phyloP scores from a whole-genome alignment of 64 coral and sea anemone genomes.

The Orbicella faveolata region DNA sequence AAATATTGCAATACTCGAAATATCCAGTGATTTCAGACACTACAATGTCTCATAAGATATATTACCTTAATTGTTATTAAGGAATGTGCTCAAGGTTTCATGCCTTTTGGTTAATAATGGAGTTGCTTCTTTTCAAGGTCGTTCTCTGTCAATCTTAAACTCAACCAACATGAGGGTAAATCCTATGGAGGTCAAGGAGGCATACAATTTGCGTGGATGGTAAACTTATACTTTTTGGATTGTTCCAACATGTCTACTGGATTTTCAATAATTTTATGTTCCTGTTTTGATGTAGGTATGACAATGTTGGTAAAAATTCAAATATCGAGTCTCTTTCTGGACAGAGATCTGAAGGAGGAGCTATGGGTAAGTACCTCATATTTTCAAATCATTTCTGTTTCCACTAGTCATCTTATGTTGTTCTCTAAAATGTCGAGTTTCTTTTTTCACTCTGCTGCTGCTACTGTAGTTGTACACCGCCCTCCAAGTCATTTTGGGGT shows the following conservation, averaged over 20 bases:
- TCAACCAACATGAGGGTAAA: constrained; percentile 82
- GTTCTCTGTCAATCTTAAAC: constrained; percentile 70
- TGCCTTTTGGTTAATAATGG: not conserved
- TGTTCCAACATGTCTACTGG: not conserved
- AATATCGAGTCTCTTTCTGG: constrained; percentile 70
- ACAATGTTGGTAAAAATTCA: constrained; percentile 73
- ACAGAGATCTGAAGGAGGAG: constrained; percentile 68
- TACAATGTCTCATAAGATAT: no score
- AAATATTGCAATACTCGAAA: no score
- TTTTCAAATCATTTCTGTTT: not conserved
- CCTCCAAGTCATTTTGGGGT: no score
- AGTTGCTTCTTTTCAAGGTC: constrained; percentile 51
- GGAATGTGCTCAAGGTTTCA: not conserved
- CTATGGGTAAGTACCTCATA: not conserved
- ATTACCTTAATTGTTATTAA: not conserved
- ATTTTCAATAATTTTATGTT: not conserved
- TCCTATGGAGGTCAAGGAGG: constrained; percentile 76
- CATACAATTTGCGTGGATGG: constrained; percentile 86
- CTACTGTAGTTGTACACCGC: no score
- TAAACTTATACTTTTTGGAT: constrained; percentile 27
- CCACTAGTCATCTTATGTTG: not conserved
- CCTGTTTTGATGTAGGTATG: constrained; percentile 52
- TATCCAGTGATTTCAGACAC: no score
- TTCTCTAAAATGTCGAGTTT: no score
- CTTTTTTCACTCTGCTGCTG: no score